Conservation (phyloP, 2,113 vertebrate genomes). For the Plecturocebus donacophilus region DNA sequence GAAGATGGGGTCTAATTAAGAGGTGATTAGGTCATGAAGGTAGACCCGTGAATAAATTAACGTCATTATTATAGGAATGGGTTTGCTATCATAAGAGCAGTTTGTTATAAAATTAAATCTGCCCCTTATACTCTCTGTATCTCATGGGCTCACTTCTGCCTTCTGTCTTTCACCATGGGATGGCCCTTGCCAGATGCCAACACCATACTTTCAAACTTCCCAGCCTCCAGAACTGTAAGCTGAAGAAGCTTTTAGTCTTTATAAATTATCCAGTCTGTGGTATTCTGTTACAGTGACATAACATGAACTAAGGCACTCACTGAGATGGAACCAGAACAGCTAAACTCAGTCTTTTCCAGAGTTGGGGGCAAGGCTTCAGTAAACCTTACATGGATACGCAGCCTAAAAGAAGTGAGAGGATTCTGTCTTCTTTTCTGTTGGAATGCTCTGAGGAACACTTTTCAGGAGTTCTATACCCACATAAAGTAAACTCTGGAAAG, state of each 20-base stretch:
- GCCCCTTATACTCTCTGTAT: background rate
- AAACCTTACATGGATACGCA: background rate
- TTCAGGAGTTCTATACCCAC: background rate
- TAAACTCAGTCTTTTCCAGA: background rate
- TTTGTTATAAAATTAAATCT: background rate
- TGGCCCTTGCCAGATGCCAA: background rate
- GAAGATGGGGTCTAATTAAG: background rate
- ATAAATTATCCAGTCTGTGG: background rate
- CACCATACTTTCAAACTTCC: background rate
- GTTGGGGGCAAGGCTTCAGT: background rate
- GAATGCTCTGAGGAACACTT: background rate
- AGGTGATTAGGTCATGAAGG: background rate
- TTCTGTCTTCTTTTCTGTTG: background rate
- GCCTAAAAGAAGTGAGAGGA: background rate
- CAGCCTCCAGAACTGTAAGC: background rate
- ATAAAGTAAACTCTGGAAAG: too few species aligned
- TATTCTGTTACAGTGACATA: background rate
- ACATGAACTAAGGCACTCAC: background rate
- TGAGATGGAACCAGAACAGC: rapidly evolving
- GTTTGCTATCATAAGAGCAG: background rate
- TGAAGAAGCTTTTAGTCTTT: background rate
- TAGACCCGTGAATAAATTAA: background rate
- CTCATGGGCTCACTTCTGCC: background rate
- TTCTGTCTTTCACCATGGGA: background rate
- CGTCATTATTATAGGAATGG: background rate